These are phyloP conservation scores for Corapipo altera DNA, from an alignment of 2,113 vertebrate species.

Conservation along the genomic window DNA sequence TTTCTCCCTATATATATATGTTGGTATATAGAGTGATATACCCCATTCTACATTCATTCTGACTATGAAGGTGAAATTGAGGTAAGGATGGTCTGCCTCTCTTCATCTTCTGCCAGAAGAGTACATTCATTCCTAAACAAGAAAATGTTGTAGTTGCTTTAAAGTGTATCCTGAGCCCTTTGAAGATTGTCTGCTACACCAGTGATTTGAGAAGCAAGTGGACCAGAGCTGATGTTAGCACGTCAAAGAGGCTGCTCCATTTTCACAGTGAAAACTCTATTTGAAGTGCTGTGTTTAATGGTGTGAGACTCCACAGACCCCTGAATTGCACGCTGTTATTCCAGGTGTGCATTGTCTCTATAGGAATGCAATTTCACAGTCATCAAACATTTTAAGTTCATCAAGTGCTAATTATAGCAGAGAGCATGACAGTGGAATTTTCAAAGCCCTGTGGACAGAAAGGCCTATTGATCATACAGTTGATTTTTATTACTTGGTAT, in stretches of 20 bases:
- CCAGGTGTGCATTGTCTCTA: slow-evolving; percentile 68
- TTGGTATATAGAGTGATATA: neutral
- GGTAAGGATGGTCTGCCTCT: neutral
- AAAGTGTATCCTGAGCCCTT: neutral
- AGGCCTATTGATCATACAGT: slow-evolving; percentile 59
- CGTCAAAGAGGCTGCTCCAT: slow-evolving; percentile 56
- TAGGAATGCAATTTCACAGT: slow-evolving; percentile 71
- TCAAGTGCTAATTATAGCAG: slow-evolving; percentile 66
- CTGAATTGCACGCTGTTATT: slow-evolving; percentile 55
- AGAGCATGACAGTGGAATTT: slow-evolving; percentile 42
- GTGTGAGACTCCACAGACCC: slow-evolving; percentile 15
- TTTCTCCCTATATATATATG: neutral
- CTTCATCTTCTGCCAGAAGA: neutral
- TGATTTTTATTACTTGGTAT: slow-evolving; percentile 54
- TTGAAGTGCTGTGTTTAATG: slow-evolving; percentile 65
- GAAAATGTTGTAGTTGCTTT: neutral
- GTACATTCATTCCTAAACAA: slow-evolving; percentile 18
- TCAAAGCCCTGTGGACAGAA: slow-evolving; percentile 37
- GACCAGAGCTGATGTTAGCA: slow-evolving; percentile 45
- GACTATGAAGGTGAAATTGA: slow-evolving; percentile 46
- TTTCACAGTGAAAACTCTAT: slow-evolving; percentile 56
- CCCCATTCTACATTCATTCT: neutral
- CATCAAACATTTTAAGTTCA: slow-evolving; percentile 72
- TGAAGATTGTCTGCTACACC: slow-evolving; percentile 39
- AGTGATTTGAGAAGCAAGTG: slow-evolving; percentile 37